Evolutionary conservation across 2,888 invertebrate species (phyloP), one percentile per base, ranked within the genome.

Genomic region (Andrena flavipes): DNA sequence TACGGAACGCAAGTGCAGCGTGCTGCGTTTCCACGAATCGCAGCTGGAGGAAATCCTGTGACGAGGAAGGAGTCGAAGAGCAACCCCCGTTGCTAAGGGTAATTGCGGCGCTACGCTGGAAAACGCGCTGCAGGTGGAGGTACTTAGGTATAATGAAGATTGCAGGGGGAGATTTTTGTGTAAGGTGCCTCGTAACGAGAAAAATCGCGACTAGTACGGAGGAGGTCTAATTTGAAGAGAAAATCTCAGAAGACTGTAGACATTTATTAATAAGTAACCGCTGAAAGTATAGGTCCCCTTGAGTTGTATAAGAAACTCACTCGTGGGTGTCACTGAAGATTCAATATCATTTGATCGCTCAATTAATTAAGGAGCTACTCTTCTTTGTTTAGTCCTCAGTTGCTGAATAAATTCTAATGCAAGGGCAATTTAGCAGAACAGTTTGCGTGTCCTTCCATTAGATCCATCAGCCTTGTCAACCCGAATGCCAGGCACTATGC

Each of bases 1-100:
- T 10, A 54, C 51, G 16, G 30, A 1, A 4, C 8, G 10, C 26
- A 23, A 6, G 13, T n/a, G 2, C 48, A 1, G 20, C 2, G 7
- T 6, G 33, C 13, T 10, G 33, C 7, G 5, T n/a, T 69, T 16
- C 51, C 26, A 35, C 20, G 26, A 51, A 2, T 29, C 63, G n/a
- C 33, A 63, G 63, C 56, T 48, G 64, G 33, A 48, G 56, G 26
- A 76, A 71, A 76, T 76, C 33, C 60, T 23, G 10, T 1, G 23
- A n/a, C 29, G 23, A 6, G 6, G 33, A 29, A n/a, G 6, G 33
- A 49, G 29, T n/a, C 23, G 60, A 23, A 29, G 29, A 48, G 42
- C 42, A 42, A 42, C 16, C 42, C 29, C 8, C 29, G n/a, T 13
- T 7, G 23, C 23, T 16, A 26, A n/a, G 42, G 42, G 13, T 20